These are phyloP conservation scores for Branchipolynoe longqiensis DNA, from an alignment of 2,888 invertebrate species.

Conservation along the genomic window DNA sequence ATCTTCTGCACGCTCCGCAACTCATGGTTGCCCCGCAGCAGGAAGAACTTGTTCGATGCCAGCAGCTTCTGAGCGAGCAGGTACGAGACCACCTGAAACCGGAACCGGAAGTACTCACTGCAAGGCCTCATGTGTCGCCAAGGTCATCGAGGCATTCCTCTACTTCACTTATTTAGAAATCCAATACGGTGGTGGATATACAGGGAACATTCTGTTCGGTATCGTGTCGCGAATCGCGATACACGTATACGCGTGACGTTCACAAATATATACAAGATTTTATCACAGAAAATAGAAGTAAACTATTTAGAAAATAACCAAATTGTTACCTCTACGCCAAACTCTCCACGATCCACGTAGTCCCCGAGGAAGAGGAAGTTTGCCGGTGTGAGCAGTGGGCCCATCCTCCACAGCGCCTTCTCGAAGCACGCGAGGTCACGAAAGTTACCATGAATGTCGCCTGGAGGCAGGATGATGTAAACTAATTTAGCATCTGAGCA, in stretches of 20 bases:
- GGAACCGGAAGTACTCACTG: no score
- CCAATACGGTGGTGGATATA: no score
- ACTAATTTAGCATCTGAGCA: no score
- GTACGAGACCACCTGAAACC: constrained; percentile 86
- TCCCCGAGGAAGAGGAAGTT: constrained; percentile 88
- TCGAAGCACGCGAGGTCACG: constrained; percentile 87
- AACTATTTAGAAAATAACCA: background rate
- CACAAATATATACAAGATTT: no score
- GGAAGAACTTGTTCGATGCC: constrained; percentile 85
- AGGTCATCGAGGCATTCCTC: no score
- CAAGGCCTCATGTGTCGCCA: no score
- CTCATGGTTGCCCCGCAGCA: constrained; percentile 90
- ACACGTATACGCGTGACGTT: no score
- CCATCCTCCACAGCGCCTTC: constrained; percentile 87
- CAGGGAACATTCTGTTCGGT: no score
- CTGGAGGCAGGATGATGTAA: constrained; percentile 80
- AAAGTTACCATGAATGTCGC: constrained; percentile 90
- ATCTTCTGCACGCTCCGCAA: constrained; percentile 88
- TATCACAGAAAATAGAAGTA: background rate
- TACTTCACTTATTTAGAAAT: no score
- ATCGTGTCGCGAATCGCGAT: no score
- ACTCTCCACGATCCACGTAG: constrained; percentile 88
- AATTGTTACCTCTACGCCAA: constrained; percentile 85
- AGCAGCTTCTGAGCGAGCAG: constrained; percentile 88
- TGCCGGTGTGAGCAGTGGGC: constrained; percentile 86